Conservation (phyloP, 1,140 invertebrate species). For the Nasonia giraulti region DNA sequence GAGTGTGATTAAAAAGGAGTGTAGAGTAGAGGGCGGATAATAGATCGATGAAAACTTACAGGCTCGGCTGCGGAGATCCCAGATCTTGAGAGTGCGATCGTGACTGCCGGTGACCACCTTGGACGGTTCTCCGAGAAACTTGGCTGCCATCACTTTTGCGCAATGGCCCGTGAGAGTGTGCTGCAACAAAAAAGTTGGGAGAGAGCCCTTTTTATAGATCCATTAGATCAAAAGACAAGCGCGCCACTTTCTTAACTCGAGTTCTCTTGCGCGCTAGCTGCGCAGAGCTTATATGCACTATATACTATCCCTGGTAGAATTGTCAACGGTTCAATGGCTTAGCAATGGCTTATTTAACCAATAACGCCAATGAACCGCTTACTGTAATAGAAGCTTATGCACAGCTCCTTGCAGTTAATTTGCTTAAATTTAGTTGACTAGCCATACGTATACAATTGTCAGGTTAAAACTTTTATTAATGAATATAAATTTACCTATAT, state of each 20-base stretch:
- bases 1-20: not conserved
- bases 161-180: conserved; percentile 97
- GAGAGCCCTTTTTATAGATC: conserved; percentile 51
- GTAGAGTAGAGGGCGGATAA: not conserved
- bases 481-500: too few species aligned
- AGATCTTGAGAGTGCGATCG: conserved; percentile 97
- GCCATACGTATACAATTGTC: too few species aligned
- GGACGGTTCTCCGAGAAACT: conserved; percentile 91
- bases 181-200: conserved; percentile 78
- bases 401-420: too few species aligned
- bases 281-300: too few species aligned
- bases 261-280: conserved; percentile 1
- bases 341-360: too few species aligned
- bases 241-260: conserved; percentile 52
- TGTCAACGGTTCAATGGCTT: too few species aligned
- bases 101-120: conserved; percentile 96
- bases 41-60: conserved; percentile 81
- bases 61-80: conserved; percentile 94
- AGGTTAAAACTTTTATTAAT: too few species aligned
- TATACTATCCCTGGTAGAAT: conserved; percentile 1
- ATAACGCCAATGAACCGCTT: too few species aligned
- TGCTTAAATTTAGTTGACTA: too few species aligned
- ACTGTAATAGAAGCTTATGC: too few species aligned
- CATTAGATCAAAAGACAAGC: conserved; percentile 37
- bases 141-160: conserved; percentile 95